These are phyloP conservation scores for Alca torda DNA, from an alignment of 2,797 vertebrate genomes.

Conservation along the genomic window DNA sequence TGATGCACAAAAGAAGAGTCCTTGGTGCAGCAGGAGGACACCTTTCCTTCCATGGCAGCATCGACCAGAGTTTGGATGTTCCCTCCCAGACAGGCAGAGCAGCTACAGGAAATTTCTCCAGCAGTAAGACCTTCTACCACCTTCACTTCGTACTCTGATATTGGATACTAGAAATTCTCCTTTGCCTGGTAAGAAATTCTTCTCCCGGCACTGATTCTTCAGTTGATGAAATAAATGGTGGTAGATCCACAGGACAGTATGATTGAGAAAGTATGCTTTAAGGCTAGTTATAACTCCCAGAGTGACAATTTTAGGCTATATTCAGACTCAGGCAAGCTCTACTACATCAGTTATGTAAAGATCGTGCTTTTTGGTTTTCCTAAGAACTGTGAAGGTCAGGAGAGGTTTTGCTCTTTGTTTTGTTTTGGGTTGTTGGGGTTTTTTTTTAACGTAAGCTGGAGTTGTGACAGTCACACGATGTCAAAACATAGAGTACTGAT, in stretches of 20 bases:
- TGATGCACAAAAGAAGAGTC: neutral
- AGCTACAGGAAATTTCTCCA: neutral
- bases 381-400: neutral
- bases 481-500: neutral
- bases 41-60: neutral
- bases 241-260: neutral
- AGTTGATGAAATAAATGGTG: neutral
- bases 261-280: neutral
- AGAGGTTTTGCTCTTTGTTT: neutral
- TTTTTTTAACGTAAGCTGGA: neutral
- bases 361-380: neutral
- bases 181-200: neutral
- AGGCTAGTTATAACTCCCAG: neutral
- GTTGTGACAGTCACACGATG: neutral
- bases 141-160: neutral
- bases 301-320: neutral
- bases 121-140: neutral
- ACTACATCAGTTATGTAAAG: too few species aligned
- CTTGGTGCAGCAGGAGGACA: neutral
- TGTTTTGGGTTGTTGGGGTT: neutral
- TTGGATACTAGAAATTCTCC: neutral
- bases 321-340: neutral
- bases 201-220: neutral
- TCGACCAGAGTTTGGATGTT: neutral
- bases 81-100: neutral